These are phyloP conservation scores for Pogoniulus pusillus DNA, from an alignment of 2,797 vertebrate genomes.

Conservation along the genomic window DNA sequence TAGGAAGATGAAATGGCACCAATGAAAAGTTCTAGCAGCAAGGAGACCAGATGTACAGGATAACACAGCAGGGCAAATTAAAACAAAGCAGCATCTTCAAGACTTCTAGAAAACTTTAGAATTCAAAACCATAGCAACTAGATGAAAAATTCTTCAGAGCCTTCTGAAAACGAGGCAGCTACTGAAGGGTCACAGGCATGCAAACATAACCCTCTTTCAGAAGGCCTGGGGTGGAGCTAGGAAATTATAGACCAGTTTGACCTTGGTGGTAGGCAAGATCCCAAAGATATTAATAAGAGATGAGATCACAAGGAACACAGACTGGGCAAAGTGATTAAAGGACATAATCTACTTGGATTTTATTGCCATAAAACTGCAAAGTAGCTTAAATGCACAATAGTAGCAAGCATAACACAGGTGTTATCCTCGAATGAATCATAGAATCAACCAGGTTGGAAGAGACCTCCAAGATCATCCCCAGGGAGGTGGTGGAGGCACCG, in stretches of 20 bases:
- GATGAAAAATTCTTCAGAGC: neutral
- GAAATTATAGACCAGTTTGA: conserved; percentile 48
- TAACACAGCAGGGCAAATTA: neutral
- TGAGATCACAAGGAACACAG: conserved; percentile 57
- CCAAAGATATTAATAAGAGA: conserved; percentile 63
- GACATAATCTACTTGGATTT: conserved; percentile 57
- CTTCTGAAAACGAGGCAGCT: neutral
- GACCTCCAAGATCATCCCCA: no score
- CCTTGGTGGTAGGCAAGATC: conserved; percentile 44
- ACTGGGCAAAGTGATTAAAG: conserved; percentile 48
- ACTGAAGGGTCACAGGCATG: neutral
- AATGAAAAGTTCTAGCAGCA: neutral
- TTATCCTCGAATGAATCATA: neutral
- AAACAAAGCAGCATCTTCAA: neutral
- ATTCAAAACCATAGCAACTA: neutral
- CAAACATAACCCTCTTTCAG: conserved; percentile 19
- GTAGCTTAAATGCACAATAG: conserved; percentile 14
- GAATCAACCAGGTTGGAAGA: no score
- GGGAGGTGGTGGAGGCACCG: no score
- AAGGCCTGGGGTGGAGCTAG: neutral
- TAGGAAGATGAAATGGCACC: neutral
- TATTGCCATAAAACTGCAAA: conserved; percentile 51
- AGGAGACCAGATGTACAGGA: neutral
- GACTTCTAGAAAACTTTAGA: neutral
- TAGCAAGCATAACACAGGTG: neutral